Conservation (phyloP, 2,888 invertebrate genomes). For the Stenurella melanura region DNA sequence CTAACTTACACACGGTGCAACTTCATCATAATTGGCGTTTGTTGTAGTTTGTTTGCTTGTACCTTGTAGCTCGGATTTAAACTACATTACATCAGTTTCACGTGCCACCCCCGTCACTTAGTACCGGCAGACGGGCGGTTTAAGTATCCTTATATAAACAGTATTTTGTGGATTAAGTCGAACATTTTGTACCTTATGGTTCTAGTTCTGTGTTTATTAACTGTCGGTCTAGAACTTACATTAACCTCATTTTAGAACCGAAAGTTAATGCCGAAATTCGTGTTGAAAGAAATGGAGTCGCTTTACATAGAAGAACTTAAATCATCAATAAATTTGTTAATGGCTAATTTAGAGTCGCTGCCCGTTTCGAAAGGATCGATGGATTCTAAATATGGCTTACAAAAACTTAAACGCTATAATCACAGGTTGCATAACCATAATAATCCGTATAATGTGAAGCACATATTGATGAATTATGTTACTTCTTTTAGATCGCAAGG, state of each 20-base stretch:
- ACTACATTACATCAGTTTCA: too few relatives aligned
- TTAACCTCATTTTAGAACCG: constrained; percentile 82
- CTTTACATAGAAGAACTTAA: constrained; percentile 99
- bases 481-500: constrained; percentile 87
- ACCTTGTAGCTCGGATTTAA: too few relatives aligned
- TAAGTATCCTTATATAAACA: too few relatives aligned
- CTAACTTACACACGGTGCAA: too few relatives aligned
- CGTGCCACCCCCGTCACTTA: too few relatives aligned
- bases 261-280: constrained; percentile 99
- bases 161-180: too few relatives aligned
- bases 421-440: constrained; percentile 87
- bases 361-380: constrained; percentile 99
- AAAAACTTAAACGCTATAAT: constrained; percentile 98
- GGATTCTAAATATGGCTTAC: constrained; percentile 97
- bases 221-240: too few relatives aligned
- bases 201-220: too few relatives aligned
- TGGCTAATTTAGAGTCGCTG: constrained; percentile 98
- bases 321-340: constrained; percentile 97
- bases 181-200: too few relatives aligned
- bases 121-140: too few relatives aligned
- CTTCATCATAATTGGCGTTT: too few relatives aligned
- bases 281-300: constrained; percentile 99
- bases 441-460: constrained; percentile 74
- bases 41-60: too few relatives aligned
- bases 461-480: constrained; percentile 74